These are phyloP conservation scores for Rhagonycha lutea DNA, from an alignment of 2,888 invertebrate genomes.

Conservation along the genomic window DNA sequence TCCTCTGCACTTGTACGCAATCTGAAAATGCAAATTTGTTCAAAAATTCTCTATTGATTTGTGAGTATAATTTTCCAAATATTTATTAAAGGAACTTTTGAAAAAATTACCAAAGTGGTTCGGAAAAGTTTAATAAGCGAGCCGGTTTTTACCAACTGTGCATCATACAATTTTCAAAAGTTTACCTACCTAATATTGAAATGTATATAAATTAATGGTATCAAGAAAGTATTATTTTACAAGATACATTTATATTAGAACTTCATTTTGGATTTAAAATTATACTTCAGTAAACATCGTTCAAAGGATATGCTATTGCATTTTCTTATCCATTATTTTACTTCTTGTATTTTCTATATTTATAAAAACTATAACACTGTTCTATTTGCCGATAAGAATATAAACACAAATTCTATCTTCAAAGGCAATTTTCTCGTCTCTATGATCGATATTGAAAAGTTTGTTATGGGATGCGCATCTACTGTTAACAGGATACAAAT, in stretches of 20 bases:
- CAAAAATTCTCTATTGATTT: too few species aligned
- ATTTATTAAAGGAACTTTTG: too few species aligned
- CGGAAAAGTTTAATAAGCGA: too few species aligned
- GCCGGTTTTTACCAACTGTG: too few species aligned
- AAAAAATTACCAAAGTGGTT: too few species aligned
- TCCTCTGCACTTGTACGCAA: too few species aligned
- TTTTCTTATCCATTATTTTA: not conserved
- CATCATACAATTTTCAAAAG: too few species aligned
- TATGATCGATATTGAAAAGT: slow-evolving; percentile 28
- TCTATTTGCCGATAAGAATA: slow-evolving; percentile 12
- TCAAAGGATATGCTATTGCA: not conserved
- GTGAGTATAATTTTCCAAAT: too few species aligned
- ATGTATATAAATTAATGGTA: too few species aligned
- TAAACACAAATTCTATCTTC: slow-evolving; percentile 19
- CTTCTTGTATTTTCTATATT: not conserved
- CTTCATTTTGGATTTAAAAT: not conserved
- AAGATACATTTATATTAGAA: not conserved
- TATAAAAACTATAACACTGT: not conserved
- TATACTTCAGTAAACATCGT: not conserved
- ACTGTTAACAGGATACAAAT: slow-evolving; percentile 28
- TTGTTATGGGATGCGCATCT: slow-evolving; percentile 21
- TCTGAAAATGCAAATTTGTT: too few species aligned
- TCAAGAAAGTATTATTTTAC: too few species aligned
- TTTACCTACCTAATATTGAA: too few species aligned
- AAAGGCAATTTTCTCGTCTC: slow-evolving; percentile 22